Conservation (phyloP, 2,888 invertebrate species). For the Scaptodrosophila latifasciaeformis region DNA sequence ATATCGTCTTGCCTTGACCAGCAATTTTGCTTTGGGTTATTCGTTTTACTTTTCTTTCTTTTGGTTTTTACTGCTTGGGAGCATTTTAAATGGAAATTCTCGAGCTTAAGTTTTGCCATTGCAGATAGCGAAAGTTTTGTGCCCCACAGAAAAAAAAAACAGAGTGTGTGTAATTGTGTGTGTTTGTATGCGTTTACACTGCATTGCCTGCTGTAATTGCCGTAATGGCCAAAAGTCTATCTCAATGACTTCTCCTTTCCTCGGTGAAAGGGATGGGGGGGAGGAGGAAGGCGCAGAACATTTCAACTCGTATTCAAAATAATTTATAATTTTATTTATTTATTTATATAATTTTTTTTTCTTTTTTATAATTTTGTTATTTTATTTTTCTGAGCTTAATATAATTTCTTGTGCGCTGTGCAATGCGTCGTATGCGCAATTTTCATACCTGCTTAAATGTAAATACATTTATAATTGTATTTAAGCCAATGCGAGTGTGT, state of each 20-base stretch:
- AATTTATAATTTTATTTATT: too few species aligned
- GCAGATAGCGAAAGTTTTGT: constrained; percentile 33
- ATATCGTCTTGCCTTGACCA: background rate
- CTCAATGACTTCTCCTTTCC: too few species aligned
- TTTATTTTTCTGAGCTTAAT: background rate
- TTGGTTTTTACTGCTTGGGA: constrained; percentile 30
- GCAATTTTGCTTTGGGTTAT: background rate
- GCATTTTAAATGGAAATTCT: constrained; percentile 35
- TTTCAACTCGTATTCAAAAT: too few species aligned
- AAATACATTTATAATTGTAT: background rate
- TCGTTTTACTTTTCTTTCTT: too few species aligned
- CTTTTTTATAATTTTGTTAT: too few species aligned
- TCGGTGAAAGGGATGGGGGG: too few species aligned
- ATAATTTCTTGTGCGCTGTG: constrained; percentile 25
- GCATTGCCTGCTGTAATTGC: background rate
- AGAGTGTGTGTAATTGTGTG: constrained; percentile 1
- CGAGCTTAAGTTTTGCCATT: constrained; percentile 33
- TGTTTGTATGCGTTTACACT: background rate
- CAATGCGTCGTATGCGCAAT: constrained; percentile 58
- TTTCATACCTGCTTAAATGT: constrained; percentile 2
- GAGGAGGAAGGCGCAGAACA: too few species aligned
- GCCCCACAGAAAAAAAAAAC: constrained; percentile 34
- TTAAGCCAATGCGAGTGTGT: background rate
- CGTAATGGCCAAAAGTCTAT: too few species aligned
- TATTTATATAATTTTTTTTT: too few species aligned